Evolutionary conservation across 92 coral and sea anemone genomes (phyloP).

Genomic region (Phymanthus crucifer): DNA sequence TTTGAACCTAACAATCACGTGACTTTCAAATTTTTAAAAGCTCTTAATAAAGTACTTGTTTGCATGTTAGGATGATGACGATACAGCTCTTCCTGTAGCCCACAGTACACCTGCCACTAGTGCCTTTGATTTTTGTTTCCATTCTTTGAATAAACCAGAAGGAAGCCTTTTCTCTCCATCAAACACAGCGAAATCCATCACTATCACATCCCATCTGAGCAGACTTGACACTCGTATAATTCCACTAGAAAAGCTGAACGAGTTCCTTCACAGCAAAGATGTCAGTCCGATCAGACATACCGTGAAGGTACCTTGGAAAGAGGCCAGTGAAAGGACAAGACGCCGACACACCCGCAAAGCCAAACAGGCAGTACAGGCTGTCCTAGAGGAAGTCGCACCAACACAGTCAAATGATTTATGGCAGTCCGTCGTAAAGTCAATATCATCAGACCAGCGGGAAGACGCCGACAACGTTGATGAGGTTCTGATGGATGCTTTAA

Average conservation of each 20-base stretch:
- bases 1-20: background rate
- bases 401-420: conserved; percentile 13
- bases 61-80: background rate
- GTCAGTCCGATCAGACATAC: conserved; percentile 33
- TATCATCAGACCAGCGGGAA: conserved; percentile 10
- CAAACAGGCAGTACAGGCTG: conserved; percentile 22
- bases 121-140: background rate
- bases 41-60: background rate
- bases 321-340: conserved; percentile 31
- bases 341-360: conserved; percentile 36
- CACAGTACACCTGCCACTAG: background rate
- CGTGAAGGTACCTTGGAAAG: conserved; percentile 27
- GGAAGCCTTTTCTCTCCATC: background rate
- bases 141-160: background rate
- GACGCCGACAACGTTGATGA: conserved; percentile 21
- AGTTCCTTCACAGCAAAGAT: conserved; percentile 30
- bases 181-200: background rate
- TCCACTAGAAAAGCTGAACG: conserved; percentile 30
- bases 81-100: background rate
- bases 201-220: background rate
- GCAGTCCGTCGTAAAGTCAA: conserved; percentile 14
- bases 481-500: conserved; percentile 34
- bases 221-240: background rate
- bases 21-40: background rate
- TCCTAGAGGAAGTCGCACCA: conserved; percentile 14